Conservation (phyloP, 1,140 invertebrate species). For the Drosophila punjabiensis region DNA sequence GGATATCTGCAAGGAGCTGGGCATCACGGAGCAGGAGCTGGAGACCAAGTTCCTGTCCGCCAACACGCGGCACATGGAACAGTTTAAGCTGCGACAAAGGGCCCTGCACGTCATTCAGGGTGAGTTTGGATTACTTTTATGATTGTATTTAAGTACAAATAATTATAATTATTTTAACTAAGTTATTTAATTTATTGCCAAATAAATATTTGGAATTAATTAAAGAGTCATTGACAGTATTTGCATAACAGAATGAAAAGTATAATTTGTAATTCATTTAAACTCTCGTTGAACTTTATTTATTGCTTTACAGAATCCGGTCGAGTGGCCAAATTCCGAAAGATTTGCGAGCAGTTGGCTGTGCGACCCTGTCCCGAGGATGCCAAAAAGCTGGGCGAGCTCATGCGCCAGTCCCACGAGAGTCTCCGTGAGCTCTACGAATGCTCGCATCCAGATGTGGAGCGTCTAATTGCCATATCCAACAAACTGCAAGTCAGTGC, state of each 20-base stretch:
- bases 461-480: constrained; percentile 93
- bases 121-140: constrained; percentile 9
- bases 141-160: not conserved
- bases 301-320: constrained; percentile 89
- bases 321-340: constrained; percentile 91
- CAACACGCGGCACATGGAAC: constrained; percentile 89
- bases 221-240: not conserved
- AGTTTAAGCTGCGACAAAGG: constrained; percentile 93
- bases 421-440: constrained; percentile 95
- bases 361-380: constrained; percentile 57
- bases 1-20: constrained; percentile 90
- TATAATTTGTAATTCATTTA: not conserved
- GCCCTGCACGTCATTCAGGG: constrained; percentile 92
- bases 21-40: constrained; percentile 89
- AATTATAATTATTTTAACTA: not conserved
- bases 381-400: constrained; percentile 88
- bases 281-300: not conserved
- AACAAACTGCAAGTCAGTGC: constrained; percentile 91
- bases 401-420: constrained; percentile 96
- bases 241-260: not conserved
- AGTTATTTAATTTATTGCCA: not conserved
- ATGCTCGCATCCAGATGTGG: constrained; percentile 96
- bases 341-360: constrained; percentile 83
- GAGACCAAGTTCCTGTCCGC: constrained; percentile 88
- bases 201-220: not conserved